These are phyloP conservation scores for Drosophila tropicalis DNA, from an alignment of 1,140 invertebrate species.

Conservation along the genomic window DNA sequence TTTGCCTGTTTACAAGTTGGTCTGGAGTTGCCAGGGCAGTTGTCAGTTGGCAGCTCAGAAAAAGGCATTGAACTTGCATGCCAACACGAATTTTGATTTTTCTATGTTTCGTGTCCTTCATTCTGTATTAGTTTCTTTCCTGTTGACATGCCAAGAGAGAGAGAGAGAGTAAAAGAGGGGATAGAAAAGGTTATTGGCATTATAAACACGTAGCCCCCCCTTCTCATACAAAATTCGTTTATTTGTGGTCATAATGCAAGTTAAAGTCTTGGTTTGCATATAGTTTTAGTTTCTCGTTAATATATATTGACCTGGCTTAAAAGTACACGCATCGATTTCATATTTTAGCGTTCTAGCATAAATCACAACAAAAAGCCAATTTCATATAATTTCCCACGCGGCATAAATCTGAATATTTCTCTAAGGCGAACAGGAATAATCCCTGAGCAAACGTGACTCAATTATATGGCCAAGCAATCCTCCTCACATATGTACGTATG, in stretches of 20 bases:
- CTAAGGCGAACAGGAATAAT: conserved; percentile 44
- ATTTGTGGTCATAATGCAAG: conserved; percentile 64
- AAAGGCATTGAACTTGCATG: conserved; percentile 64
- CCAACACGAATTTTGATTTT: conserved; percentile 77
- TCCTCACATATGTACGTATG: conserved; percentile 1
- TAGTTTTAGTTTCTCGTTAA: conserved; percentile 8
- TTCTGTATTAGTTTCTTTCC: conserved; percentile 43
- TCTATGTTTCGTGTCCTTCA: conserved; percentile 15
- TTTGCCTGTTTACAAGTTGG: conserved; percentile 43
- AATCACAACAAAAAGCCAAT: conserved; percentile 56
- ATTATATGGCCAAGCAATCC: conserved; percentile 68
- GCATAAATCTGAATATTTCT: conserved; percentile 77
- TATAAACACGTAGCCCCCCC: conserved; percentile 65
- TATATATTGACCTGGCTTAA: conserved; percentile 1
- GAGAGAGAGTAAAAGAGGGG: background rate
- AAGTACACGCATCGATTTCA: conserved; percentile 1
- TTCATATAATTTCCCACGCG: conserved; percentile 50
- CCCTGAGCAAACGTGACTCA: conserved; percentile 78
- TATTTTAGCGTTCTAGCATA: conserved; percentile 36
- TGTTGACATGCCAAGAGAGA: background rate
- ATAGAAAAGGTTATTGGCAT: conserved; percentile 61
- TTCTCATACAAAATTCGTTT: conserved; percentile 67
- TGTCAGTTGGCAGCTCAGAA: background rate
- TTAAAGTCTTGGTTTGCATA: conserved; percentile 24
- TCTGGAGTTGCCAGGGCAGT: background rate